These are phyloP conservation scores for Sminthurinus signatus DNA, from an alignment of 1,140 invertebrate genomes.

Conservation along the genomic window DNA sequence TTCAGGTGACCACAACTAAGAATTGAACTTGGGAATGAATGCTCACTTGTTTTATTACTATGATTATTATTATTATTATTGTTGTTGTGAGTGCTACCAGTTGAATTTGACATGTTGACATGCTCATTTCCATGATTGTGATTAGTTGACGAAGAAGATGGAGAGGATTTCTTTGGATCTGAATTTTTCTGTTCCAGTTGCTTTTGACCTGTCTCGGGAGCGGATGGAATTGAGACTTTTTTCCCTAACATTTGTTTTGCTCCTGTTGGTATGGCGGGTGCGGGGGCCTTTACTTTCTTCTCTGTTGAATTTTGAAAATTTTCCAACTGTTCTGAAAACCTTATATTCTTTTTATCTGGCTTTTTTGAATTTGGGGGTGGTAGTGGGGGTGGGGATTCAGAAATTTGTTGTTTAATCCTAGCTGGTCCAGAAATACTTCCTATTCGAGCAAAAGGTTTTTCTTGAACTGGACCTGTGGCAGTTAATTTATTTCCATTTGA, in stretches of 20 bases:
- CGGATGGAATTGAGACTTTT: background rate
- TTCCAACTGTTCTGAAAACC: conserved; percentile 20
- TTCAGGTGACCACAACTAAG: conserved; percentile 34
- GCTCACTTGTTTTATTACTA: background rate
- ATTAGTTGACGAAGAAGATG: background rate
- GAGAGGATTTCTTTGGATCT: too few species aligned
- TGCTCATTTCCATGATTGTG: too few species aligned
- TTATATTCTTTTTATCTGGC: conserved; percentile 13
- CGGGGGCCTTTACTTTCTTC: background rate
- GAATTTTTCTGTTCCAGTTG: too few species aligned
- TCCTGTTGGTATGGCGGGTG: too few species aligned
- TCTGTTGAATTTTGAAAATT: background rate
- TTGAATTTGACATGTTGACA: too few species aligned
- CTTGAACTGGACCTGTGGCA: too few species aligned
- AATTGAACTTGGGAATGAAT: background rate
- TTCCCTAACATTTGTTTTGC: background rate
- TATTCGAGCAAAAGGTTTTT: too few species aligned
- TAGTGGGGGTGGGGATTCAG: conserved; percentile 18
- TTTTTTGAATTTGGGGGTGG: conserved; percentile 13
- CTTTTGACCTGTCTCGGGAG: background rate
- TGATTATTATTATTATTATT: too few species aligned
- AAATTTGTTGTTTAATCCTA: conserved; percentile 18
- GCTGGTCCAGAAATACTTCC: background rate
- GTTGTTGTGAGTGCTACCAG: too few species aligned
- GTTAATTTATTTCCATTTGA: too few species aligned